Evolutionary conservation across 1,140 invertebrate genomes (phyloP).

Genomic region (Sitophilus oryzae): DNA sequence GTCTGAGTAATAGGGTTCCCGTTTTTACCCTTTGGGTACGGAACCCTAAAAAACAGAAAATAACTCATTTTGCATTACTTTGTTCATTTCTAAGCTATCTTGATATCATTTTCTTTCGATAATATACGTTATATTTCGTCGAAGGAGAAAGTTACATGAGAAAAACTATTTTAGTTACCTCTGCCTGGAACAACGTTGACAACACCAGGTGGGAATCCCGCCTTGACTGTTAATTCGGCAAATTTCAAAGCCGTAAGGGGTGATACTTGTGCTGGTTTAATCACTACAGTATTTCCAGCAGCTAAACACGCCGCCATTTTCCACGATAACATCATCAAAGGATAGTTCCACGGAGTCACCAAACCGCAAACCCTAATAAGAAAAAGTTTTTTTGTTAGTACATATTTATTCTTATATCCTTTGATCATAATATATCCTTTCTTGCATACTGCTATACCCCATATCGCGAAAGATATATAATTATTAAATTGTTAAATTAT

Average conservation of each 20-base stretch:
- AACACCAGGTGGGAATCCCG: conserved; percentile 91
- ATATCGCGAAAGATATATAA: no score
- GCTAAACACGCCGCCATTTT: conserved; percentile 95
- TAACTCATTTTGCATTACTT: no score
- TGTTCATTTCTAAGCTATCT: no score
- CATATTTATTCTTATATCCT: background rate
- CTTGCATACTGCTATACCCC: no score
- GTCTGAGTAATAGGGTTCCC: no score
- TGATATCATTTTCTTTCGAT: no score
- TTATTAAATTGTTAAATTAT: no score
- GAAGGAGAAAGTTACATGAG: no score
- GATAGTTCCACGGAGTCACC: conserved; percentile 98
- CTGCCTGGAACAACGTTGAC: conserved; percentile 87
- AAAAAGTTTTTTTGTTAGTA: conserved; percentile 6
- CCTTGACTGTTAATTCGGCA: conserved; percentile 76
- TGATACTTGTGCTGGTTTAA: conserved; percentile 91
- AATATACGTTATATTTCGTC: no score
- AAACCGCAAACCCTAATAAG: conserved; percentile 75
- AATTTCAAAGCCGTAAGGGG: conserved; percentile 91
- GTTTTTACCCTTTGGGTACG: no score
- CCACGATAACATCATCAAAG: conserved; percentile 96
- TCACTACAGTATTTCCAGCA: conserved; percentile 87
- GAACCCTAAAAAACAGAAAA: no score
- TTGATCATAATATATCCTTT: no score
- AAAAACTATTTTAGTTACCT: conserved; percentile 51